These are phyloP conservation scores for Microtus montanus DNA, from an alignment of 2,113 vertebrate genomes.

Conservation along the genomic window DNA sequence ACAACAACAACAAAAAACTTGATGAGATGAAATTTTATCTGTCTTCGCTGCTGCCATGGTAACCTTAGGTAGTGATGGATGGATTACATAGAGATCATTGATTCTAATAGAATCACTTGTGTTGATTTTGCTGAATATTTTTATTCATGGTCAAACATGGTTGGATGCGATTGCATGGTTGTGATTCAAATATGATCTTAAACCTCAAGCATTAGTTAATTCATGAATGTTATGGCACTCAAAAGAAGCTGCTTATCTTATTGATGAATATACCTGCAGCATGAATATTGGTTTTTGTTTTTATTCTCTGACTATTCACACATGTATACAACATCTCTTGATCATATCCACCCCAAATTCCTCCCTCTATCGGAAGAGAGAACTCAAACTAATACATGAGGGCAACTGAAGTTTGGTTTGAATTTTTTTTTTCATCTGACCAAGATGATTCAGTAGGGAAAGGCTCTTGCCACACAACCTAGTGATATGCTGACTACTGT, in stretches of 20 bases:
- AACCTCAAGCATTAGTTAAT: neutral
- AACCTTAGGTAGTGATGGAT: neutral
- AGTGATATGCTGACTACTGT: neutral
- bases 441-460: neutral
- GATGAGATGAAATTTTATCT: neutral
- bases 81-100: neutral
- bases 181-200: neutral
- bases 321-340: neutral
- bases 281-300: neutral
- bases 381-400: neutral
- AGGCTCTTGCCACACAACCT: neutral
- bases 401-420: neutral
- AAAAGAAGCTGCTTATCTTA: neutral
- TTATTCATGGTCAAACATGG: neutral
- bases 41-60: neutral
- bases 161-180: accelerated
- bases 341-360: neutral
- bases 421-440: neutral
- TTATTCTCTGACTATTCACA: neutral
- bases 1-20: neutral
- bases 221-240: neutral
- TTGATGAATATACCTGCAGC: neutral
- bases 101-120: neutral
- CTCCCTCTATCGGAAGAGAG: neutral
- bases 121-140: neutral